Evolutionary conservation across 1,140 invertebrate genomes (phyloP).

Genomic region (Diorhabda sublineata): DNA sequence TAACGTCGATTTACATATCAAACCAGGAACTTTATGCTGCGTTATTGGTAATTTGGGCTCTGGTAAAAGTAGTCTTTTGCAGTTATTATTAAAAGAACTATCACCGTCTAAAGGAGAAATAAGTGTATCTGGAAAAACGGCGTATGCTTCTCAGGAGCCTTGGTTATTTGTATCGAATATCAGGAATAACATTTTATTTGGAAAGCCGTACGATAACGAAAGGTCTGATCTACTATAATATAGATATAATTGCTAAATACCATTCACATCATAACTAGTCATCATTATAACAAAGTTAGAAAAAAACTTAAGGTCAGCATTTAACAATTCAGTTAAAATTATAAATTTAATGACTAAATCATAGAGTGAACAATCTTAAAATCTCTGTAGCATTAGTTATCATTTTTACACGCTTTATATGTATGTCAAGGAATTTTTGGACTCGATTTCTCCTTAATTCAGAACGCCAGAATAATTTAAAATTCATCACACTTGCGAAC

Average conservation of each 20-base stretch:
- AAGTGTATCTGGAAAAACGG: conserved; percentile 57
- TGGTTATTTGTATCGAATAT: conserved; percentile 69
- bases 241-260: not conserved
- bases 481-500: too few species aligned
- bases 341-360: not conserved
- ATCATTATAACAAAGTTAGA: not conserved
- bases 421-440: too few species aligned
- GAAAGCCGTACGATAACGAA: conserved; percentile 57
- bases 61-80: conserved; percentile 76
- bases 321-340: not conserved
- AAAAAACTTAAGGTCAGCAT: not conserved
- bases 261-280: not conserved
- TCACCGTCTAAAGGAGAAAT: conserved; percentile 58
- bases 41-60: conserved; percentile 74
- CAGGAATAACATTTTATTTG: conserved; percentile 78
- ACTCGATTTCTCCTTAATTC: too few species aligned
- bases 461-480: too few species aligned
- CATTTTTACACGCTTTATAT: too few species aligned
- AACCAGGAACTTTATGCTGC: conserved; percentile 63
- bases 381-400: not conserved
- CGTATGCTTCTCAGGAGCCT: conserved; percentile 72
- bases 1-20: conserved; percentile 58
- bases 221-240: conserved; percentile 41
- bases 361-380: not conserved
- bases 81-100: conserved; percentile 59